Base-by-base conservation (phyloP, 1,140 invertebrate genomes). In the Manduca sexta region DNA sequence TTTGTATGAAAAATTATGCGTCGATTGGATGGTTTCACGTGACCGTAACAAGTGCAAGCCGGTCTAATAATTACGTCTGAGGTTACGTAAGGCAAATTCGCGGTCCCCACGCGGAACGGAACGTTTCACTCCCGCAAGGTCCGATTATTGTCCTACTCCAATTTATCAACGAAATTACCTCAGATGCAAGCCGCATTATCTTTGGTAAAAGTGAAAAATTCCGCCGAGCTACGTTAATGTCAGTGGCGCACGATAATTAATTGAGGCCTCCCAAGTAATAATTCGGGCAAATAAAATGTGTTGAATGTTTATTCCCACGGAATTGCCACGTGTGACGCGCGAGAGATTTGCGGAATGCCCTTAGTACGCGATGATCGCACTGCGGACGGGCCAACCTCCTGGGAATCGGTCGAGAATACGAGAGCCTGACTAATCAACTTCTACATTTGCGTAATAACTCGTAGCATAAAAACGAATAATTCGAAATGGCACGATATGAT, bases 181-280 rank as follows among this genome's bases (percentile, higher is more conserved):
- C 35, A 35, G 40, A 30, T n/a, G 8, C 4, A 38, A 14, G 44
- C 54, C 62, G 62, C 64, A 69, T 63, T 56, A 56, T 52, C 49
- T 58, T 70, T 66, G 47, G 56, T 60, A 65, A 68, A 74, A 72
- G 57, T 60, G 59, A 69, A 66, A 78, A 69, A 70, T 54, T 49
- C 37, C 56, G 35, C 29, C 12, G 34, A 49, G 43, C 34, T 40
- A 43, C 54, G 37, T 73, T 65, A 64, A 69, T 69, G 65, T 74
- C 63, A 61, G 52, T 62, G 45, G 50, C 41, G 44, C 56, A 52
- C 31, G 21, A 63, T 71, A 74, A 80, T 74, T 75, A 75, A 75
- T 72, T 67, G 59, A 64, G 66, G 60, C 66, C 72, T 64, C 72
- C 72, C 64, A 69, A 66, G 64, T 68, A 69, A 67, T 69, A 71